These are phyloP conservation scores for Dexiosoma caninum DNA, from an alignment of 2,888 invertebrate species.

Conservation along the genomic window DNA sequence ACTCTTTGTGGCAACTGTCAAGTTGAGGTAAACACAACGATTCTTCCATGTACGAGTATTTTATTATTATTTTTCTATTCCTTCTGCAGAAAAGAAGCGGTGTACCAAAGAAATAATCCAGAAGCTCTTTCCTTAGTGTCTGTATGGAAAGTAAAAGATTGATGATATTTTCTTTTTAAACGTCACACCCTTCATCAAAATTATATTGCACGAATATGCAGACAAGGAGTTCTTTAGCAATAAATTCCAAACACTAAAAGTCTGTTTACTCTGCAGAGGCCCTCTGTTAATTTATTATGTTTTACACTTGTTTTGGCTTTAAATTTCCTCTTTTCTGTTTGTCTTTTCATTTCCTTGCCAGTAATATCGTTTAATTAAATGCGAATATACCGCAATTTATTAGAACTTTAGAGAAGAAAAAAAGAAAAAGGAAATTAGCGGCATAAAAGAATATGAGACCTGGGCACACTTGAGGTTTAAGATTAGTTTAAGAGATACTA, in stretches of 20 bases:
- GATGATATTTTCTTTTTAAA: constrained; percentile 36
- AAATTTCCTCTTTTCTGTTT: constrained; percentile 3
- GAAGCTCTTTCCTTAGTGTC: background rate
- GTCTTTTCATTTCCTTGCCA: constrained; percentile 7
- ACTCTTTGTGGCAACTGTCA: constrained; percentile 38
- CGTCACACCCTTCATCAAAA: background rate
- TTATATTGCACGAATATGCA: background rate
- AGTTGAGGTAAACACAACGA: constrained; percentile 44
- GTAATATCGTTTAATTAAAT: constrained; percentile 57
- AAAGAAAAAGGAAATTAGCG: background rate
- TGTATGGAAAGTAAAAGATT: constrained; percentile 36
- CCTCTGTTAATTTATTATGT: constrained; percentile 42
- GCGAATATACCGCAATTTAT: constrained; percentile 59
- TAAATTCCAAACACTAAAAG: constrained; percentile 46
- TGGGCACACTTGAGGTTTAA: constrained; percentile 34
- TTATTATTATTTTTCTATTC: background rate
- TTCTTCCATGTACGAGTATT: constrained; percentile 10
- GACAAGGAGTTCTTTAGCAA: constrained; percentile 25
- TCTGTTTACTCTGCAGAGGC: constrained; percentile 47
- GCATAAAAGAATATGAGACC: background rate
- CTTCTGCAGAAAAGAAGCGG: background rate
- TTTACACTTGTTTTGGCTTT: constrained; percentile 2
- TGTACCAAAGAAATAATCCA: background rate
- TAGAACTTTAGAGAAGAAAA: constrained; percentile 21
- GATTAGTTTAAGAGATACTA: constrained; percentile 14